A percentile compares a stretch with the other conserved stretches of the same genome.
phyloP scores from a whole-genome alignment of 2,888 invertebrate species.

The Tipula unca region DNA sequence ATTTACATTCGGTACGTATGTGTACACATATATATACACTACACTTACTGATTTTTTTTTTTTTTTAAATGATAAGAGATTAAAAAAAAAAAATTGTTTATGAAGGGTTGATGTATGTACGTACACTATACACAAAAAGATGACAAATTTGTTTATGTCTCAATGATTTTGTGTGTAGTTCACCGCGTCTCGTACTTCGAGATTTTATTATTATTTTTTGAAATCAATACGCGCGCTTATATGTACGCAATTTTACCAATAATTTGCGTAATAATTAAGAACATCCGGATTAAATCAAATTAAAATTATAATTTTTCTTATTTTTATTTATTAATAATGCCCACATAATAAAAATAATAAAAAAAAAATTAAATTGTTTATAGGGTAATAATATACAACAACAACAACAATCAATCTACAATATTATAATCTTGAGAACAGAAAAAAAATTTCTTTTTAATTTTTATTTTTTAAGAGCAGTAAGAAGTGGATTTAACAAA shows the following conservation, averaged over 20 bases:
- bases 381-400: conserved; percentile 2
- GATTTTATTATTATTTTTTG: not conserved
- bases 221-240: not conserved
- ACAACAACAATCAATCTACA: not conserved
- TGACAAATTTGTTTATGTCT: conserved; percentile 14
- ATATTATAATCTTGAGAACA: not conserved
- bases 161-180: not conserved
- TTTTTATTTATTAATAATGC: not conserved
- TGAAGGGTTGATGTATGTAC: not conserved
- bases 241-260: not conserved
- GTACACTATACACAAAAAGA: not conserved
- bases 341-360: not conserved
- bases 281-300: conserved; percentile 8
- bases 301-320: not conserved
- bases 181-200: not conserved
- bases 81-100: not conserved
- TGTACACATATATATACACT: no score
- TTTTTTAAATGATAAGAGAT: not conserved
- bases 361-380: not conserved
- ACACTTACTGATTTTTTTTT: not conserved
- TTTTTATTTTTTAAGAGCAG: not conserved
- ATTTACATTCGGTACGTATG: conserved; percentile 16
- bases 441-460: not conserved
- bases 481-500: not conserved
- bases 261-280: not conserved